Percentiles rank a stretch among this genome's conserved stretches.
phyloP scores from a whole-genome alignment of 2,888 invertebrate genomes.

The Rhingia rostrata region DNA sequence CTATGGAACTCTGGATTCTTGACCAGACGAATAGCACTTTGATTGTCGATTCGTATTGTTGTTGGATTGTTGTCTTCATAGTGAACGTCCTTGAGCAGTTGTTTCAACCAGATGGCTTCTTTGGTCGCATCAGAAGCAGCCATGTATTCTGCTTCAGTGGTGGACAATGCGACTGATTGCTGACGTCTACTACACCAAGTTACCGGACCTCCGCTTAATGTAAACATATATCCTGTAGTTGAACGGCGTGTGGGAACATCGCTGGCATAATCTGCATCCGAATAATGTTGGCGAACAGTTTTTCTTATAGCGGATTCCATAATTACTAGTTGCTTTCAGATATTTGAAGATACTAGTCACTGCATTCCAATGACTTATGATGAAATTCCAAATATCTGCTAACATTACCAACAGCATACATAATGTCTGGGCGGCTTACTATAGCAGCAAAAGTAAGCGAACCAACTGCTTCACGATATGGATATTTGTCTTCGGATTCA shows the following conservation, averaged over 20 bases:
- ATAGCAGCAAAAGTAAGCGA: not conserved
- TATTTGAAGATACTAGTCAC: slow-evolving; percentile 50
- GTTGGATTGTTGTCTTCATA: too few relatives aligned
- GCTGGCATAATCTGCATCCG: too few relatives aligned
- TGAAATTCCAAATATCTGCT: not conserved
- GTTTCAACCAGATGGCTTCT: slow-evolving; percentile 75
- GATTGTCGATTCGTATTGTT: slow-evolving; percentile 46
- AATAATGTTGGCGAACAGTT: slow-evolving; percentile 1
- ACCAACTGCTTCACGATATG: not conserved
- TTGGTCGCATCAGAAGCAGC: too few relatives aligned
- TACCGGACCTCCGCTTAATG: slow-evolving; percentile 66
- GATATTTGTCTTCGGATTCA: not conserved
- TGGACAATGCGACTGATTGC: slow-evolving; percentile 76
- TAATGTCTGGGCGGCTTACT: slow-evolving; percentile 57
- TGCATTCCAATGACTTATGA: slow-evolving; percentile 48
- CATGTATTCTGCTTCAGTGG: slow-evolving; percentile 75
- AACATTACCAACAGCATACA: too few relatives aligned
- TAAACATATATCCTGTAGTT: too few relatives aligned
- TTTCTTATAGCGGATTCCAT: slow-evolving; percentile 4
- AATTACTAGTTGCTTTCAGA: slow-evolving; percentile 4
- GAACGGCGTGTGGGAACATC: too few relatives aligned
- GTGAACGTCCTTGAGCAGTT: slow-evolving; percentile 3
- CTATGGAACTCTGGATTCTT: slow-evolving; percentile 58
- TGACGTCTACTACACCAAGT: slow-evolving; percentile 77
- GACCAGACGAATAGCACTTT: slow-evolving; percentile 65